Conservation (phyloP, 2,113 vertebrate species). For the Cottus gobio region DNA sequence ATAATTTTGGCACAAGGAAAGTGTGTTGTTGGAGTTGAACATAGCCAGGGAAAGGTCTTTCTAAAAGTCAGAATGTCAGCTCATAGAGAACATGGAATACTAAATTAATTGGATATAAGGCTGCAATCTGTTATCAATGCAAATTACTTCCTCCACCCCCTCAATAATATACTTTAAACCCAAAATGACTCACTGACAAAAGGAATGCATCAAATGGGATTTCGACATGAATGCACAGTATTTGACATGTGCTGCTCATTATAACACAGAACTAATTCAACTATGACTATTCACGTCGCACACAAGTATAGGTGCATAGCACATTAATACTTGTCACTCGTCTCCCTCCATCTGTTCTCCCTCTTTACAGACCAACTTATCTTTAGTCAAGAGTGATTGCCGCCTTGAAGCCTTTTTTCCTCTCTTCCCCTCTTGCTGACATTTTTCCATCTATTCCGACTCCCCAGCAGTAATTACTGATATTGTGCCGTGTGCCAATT, state of each 20-base stretch:
- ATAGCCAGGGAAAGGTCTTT: background rate
- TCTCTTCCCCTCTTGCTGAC: conserved; percentile 22
- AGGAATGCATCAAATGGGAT: background rate
- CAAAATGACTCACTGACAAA: no score
- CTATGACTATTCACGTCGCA: background rate
- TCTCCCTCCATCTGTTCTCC: conserved; percentile 27
- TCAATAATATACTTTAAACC: background rate
- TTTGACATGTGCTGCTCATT: background rate
- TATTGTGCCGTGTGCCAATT: conserved; percentile 70
- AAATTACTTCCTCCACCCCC: background rate
- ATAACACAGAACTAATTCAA: background rate
- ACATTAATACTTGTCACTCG: background rate
- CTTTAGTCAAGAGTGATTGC: conserved; percentile 3
- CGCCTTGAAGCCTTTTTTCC: conserved; percentile 23
- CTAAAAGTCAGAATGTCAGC: background rate
- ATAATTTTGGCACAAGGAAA: background rate
- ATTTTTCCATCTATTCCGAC: conserved; percentile 23
- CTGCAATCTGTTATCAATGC: background rate
- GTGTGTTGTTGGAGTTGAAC: background rate
- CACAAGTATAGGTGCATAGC: background rate
- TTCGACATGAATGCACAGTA: background rate
- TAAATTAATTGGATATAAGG: background rate
- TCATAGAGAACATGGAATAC: background rate
- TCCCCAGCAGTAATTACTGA: conserved; percentile 68
- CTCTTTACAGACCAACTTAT: conserved; percentile 24